A percentile compares a stretch with the other conserved stretches of the same genome.
These are phyloP conservation scores for Zaprionus taronus DNA, from an alignment of 1,140 invertebrate species.

Conservation along the genomic window DNA sequence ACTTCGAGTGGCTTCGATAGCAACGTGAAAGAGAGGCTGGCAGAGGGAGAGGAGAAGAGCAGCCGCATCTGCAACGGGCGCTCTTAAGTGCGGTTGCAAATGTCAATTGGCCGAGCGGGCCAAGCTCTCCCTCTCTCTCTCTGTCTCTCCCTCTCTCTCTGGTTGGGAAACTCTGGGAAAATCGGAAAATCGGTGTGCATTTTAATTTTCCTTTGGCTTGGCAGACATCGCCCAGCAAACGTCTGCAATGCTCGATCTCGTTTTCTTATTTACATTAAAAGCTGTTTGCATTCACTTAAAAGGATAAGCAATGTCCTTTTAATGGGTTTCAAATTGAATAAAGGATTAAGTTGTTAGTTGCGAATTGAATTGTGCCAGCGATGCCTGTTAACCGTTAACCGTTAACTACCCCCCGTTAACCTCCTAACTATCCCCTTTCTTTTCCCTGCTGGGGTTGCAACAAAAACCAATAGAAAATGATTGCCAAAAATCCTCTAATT, in stretches of 20 bases:
- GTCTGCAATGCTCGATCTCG: slow-evolving; percentile 73
- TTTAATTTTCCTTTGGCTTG: slow-evolving; percentile 67
- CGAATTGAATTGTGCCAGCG: slow-evolving; percentile 79
- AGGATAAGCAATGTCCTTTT: slow-evolving; percentile 85
- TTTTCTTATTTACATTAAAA: slow-evolving; percentile 85
- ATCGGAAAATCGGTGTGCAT: slow-evolving; percentile 55
- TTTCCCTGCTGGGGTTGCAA: not conserved
- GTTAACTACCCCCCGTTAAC: slow-evolving; percentile 5
- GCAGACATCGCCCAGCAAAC: slow-evolving; percentile 29
- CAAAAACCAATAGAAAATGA: slow-evolving; percentile 64
- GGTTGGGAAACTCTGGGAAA: not conserved
- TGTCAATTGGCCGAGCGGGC: slow-evolving; percentile 78
- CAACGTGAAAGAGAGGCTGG: not conserved
- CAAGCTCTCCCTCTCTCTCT: slow-evolving; percentile 9
- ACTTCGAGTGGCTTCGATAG: slow-evolving; percentile 65
- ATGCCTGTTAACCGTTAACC: slow-evolving; percentile 12
- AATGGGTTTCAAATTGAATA: slow-evolving; percentile 85
- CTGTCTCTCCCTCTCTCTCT: not conserved
- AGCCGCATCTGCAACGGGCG: slow-evolving; percentile 36
- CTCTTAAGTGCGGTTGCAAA: slow-evolving; percentile 84
- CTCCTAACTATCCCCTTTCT: not conserved
- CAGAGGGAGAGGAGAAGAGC: not conserved
- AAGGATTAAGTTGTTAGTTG: slow-evolving; percentile 85
- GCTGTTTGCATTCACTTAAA: slow-evolving; percentile 85
- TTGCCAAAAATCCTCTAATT: slow-evolving; percentile 67